Conservation (phyloP, 2,797 vertebrate species). For the Takifugu rubripes region DNA sequence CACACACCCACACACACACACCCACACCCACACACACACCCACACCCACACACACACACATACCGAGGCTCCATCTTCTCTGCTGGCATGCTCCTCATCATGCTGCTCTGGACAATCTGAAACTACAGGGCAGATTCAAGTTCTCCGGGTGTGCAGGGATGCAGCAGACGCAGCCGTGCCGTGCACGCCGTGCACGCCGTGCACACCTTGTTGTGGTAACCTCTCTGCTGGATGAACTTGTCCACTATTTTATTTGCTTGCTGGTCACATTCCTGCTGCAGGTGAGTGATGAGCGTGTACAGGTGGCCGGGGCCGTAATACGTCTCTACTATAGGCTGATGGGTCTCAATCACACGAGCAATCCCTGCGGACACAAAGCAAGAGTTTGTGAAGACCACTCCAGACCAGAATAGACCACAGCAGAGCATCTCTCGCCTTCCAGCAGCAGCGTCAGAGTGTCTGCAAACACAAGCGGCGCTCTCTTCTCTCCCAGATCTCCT, state of each 20-base stretch:
- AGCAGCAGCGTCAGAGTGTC: constrained; percentile 93
- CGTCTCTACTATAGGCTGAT: constrained; percentile 96
- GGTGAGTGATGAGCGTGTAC: constrained; percentile 89
- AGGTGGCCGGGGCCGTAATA: constrained; percentile 94
- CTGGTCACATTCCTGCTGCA: constrained; percentile 91
- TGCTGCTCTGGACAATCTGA: constrained; percentile 90
- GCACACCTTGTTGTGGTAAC: constrained; percentile 89
- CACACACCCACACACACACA: too few species aligned
- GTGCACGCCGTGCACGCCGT: neutral
- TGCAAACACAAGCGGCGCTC: constrained; percentile 89
- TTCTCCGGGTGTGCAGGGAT: neutral
- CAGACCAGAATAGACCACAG: neutral
- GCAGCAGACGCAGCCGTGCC: neutral
- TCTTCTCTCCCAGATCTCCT: constrained; percentile 86
- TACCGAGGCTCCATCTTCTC: constrained; percentile 95
- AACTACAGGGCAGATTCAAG: constrained; percentile 76
- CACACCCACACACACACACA: constrained; percentile 1
- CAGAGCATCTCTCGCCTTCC: constrained; percentile 77
- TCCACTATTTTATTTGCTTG: constrained; percentile 95
- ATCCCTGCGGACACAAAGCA: constrained; percentile 78
- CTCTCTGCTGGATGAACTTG: constrained; percentile 90
- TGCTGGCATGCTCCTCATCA: constrained; percentile 85
- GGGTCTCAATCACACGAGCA: constrained; percentile 93
- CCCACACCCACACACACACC: neutral
- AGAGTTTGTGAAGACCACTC: neutral